Percentiles rank a stretch among this genome's conserved stretches.
Evolutionary conservation across 2,113 vertebrate species (phyloP).

Genomic region (Scomber colias): DNA sequence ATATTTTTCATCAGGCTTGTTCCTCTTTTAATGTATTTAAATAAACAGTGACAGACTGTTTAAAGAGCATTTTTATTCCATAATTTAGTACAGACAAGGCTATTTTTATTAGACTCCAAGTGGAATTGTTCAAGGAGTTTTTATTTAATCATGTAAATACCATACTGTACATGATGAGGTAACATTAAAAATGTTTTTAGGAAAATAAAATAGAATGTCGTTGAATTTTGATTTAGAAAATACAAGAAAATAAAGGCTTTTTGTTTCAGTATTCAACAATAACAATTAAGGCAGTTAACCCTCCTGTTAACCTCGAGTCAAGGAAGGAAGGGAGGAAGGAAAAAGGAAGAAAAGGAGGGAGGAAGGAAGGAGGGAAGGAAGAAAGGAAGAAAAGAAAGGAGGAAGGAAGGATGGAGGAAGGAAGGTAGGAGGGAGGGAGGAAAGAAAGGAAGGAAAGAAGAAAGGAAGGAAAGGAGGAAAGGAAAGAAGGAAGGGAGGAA

Average conservation of each 20-base stretch:
- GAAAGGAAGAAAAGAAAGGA: no score
- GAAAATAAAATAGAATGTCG: neutral
- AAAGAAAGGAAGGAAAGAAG: no score
- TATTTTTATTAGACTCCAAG: neutral
- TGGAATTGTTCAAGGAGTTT: conserved; percentile 20
- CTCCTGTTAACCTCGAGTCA: no score
- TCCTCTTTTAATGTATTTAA: neutral
- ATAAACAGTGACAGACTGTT: neutral
- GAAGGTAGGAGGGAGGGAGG: no score
- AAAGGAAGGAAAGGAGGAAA: no score
- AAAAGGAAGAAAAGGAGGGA: no score
- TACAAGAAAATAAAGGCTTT: neutral
- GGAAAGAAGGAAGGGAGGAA: no score
- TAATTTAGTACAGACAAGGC: neutral
- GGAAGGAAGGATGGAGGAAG: no score
- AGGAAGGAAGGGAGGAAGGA: no score
- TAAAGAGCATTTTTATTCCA: neutral
- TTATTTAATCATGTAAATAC: neutral
- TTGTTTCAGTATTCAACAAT: neutral
- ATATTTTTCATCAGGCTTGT: neutral
- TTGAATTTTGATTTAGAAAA: conserved; percentile 8
- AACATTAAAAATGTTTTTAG: neutral
- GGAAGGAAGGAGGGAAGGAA: no score
- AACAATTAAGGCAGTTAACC: neutral
- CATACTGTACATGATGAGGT: neutral